Conservation (phyloP, 92 coral and sea anemone genomes). For the Epizoanthus rinbou region DNA sequence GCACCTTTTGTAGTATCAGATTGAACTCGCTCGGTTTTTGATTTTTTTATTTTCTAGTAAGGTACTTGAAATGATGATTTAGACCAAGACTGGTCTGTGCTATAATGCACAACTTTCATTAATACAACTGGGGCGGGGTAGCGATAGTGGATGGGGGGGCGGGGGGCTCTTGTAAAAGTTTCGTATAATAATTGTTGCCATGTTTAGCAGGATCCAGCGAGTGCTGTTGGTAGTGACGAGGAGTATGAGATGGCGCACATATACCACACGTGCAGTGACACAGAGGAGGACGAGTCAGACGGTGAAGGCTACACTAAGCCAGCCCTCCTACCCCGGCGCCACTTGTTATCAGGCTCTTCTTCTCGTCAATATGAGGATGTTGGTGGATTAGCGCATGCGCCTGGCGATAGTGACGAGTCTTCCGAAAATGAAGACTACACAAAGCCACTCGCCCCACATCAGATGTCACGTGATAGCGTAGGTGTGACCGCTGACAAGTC, state of each 20-base stretch:
- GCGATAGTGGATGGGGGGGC: no score
- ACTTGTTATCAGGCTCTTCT: not conserved
- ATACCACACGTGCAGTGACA: slow-evolving; percentile 24
- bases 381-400: not conserved
- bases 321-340: not conserved
- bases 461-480: not conserved
- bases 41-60: no score
- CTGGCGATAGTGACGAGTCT: not conserved
- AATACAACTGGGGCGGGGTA: no score
- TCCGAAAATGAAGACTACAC: not conserved
- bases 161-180: no score
- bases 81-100: no score
- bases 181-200: not conserved
- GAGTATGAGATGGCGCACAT: slow-evolving; percentile 26
- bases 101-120: not conserved
- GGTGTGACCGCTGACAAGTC: not conserved
- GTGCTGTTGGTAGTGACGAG: not conserved
- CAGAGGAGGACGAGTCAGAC: slow-evolving; percentile 5
- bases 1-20: no score
- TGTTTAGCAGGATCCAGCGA: not conserved
- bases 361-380: not conserved
- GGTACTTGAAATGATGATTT: no score
- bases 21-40: no score
- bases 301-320: slow-evolving; percentile 29
- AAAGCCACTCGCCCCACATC: not conserved